Evolutionary conservation across 2,113 vertebrate species (phyloP), one percentile per base, ranked within the genome.

Genomic region (Myiozetetes cayanensis): DNA sequence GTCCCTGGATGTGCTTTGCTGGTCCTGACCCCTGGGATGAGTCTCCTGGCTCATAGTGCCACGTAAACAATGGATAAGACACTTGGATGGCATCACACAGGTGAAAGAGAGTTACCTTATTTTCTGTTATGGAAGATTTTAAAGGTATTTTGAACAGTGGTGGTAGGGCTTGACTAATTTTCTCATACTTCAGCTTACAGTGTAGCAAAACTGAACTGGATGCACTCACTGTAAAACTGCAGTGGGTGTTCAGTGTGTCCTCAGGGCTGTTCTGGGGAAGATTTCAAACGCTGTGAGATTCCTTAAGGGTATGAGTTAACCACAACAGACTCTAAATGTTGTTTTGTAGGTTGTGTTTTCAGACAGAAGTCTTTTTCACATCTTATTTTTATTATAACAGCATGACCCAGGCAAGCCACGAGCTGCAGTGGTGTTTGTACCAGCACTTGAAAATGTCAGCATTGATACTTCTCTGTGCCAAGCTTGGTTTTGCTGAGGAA

Each of bases 31-130:
- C 46, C 23, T 30, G 43, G 55, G 37, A 50, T 6, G 1, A 14
- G 6, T 23, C 35, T 65, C 37, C 19, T 7, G 47, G 8, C 33
- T 24, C 8, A 0, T 15, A 24, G 22, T 66, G 23, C 41, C 41
- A 55, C 6, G 12, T 18, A 17, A 44, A 24, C 0, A 2, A 4
- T 9, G 12, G 62, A 30, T 30, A 25, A 53, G 10, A 7, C 1
- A 1, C 16, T 28, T 65, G 39, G 4, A n/a, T 55, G 43, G 17
- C 17, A 5, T 50, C 22, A 6, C 39, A 30, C 15, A 33, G 28
- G n/a, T 33, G 33, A 44, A 46, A 46, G 58, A 39, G 15, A 78
- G 39, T 33, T 15, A 6, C 47, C 13, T 46, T 24, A 21, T 50
- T 30, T 43, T 44, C 59, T 73, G 19, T 33, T 56, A 7, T 19